These are phyloP conservation scores for Phasia obesa DNA, from an alignment of 2,888 invertebrate species.

Conservation along the genomic window DNA sequence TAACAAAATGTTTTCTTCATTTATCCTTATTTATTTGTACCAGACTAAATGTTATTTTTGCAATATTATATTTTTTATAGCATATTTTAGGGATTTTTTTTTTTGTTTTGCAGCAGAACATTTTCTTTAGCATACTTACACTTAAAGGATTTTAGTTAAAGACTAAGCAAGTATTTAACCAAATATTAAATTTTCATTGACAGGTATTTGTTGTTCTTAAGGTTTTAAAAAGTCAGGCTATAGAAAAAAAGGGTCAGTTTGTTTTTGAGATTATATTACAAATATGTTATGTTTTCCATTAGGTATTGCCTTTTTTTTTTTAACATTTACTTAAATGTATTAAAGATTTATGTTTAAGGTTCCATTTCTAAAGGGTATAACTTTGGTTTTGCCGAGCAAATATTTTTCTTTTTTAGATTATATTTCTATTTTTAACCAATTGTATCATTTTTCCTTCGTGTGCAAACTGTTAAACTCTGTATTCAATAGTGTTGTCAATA, in stretches of 20 bases:
- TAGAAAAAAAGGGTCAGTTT: conserved; percentile 52
- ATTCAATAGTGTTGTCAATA: no score
- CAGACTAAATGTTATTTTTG: neutral
- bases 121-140: neutral
- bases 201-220: conserved; percentile 4
- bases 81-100: conserved; percentile 26
- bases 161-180: conserved; percentile 48
- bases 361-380: no score
- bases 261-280: conserved; percentile 48
- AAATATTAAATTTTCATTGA: conserved; percentile 29
- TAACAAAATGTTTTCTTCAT: neutral
- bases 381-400: no score
- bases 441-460: no score
- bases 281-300: neutral
- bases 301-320: no score
- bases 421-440: no score
- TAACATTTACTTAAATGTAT: neutral
- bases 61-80: neutral
- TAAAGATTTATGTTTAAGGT: no score
- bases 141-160: conserved; percentile 50
- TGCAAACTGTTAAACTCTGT: no score
- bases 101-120: neutral
- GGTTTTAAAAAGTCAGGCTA: conserved; percentile 6
- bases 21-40: neutral
- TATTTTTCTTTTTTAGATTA: no score